Evolutionary conservation across 1,140 invertebrate genomes (phyloP).

Genomic region (Drosophila orena): DNA sequence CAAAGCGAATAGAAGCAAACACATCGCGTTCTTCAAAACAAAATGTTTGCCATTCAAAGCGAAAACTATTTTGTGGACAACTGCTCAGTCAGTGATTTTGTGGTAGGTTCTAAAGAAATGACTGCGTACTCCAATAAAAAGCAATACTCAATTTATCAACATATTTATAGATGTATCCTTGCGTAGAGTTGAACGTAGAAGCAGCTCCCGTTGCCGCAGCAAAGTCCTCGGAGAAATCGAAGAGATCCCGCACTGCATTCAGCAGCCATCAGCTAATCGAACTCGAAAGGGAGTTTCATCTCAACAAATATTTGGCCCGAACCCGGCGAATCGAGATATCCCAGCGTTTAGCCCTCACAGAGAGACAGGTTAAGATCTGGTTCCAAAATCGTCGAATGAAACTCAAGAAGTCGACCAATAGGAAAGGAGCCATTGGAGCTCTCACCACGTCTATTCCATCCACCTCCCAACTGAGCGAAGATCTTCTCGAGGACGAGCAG

Average conservation of each 20-base stretch:
- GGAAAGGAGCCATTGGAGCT: constrained; percentile 4
- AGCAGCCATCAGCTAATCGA: constrained; percentile 92
- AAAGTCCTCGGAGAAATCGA: constrained; percentile 43
- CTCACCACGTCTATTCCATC: neutral
- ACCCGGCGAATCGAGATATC: constrained; percentile 93
- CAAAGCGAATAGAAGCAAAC: constrained; percentile 36
- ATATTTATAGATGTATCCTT: constrained; percentile 13
- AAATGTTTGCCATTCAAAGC: constrained; percentile 42
- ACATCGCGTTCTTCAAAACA: constrained; percentile 13
- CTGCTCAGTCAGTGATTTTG: constrained; percentile 2
- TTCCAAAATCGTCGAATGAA: constrained; percentile 85
- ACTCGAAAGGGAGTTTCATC: constrained; percentile 84
- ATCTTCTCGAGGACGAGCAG: constrained; percentile 34
- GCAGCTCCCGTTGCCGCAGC: neutral
- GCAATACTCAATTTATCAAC: neutral
- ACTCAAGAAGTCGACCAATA: constrained; percentile 55
- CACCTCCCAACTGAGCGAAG: neutral
- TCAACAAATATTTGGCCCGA: constrained; percentile 91
- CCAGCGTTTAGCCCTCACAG: constrained; percentile 89
- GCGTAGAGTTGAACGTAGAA: constrained; percentile 1
- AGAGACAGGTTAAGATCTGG: constrained; percentile 97
- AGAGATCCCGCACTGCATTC: constrained; percentile 90
- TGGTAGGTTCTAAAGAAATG: constrained; percentile 12
- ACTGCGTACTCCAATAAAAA: neutral
- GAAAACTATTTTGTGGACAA: constrained; percentile 22